Evolutionary conservation across 2,113 vertebrate species (phyloP).

Genomic region (Microcebus jonahi): DNA sequence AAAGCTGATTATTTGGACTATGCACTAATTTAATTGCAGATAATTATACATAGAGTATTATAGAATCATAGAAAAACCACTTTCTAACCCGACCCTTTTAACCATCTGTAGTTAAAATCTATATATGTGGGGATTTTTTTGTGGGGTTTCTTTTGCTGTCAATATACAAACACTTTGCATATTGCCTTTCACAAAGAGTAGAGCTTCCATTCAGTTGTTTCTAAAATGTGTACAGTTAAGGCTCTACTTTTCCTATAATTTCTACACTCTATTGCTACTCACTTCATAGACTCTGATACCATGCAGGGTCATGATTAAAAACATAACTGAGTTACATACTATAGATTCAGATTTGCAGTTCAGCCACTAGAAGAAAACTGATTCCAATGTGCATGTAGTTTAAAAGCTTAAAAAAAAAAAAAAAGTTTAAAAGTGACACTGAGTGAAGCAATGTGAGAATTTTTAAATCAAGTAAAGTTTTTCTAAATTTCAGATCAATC

Average conservation of each 20-base stretch:
- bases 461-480: neutral
- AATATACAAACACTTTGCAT: neutral
- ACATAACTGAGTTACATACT: neutral
- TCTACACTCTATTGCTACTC: neutral
- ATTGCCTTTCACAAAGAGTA: neutral
- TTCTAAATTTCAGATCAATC: neutral
- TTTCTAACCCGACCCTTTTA: neutral
- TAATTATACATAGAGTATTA: conserved; percentile 56
- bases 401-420: neutral
- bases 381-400: neutral
- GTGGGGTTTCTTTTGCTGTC: neutral
- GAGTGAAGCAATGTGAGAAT: neutral
- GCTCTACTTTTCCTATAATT: neutral
- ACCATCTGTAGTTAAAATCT: conserved; percentile 35
- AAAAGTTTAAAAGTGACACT: neutral
- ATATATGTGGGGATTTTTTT: neutral
- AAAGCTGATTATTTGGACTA: conserved; percentile 62
- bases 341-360: neutral
- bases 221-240: neutral
- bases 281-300: neutral
- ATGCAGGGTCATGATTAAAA: neutral
- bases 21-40: conserved; percentile 71
- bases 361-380: neutral
- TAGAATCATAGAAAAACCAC: conserved; percentile 38
- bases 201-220: neutral